These are phyloP conservation scores for Rhabdophis nuchalis DNA, from an alignment of 2,797 vertebrate species.

Conservation along the genomic window DNA sequence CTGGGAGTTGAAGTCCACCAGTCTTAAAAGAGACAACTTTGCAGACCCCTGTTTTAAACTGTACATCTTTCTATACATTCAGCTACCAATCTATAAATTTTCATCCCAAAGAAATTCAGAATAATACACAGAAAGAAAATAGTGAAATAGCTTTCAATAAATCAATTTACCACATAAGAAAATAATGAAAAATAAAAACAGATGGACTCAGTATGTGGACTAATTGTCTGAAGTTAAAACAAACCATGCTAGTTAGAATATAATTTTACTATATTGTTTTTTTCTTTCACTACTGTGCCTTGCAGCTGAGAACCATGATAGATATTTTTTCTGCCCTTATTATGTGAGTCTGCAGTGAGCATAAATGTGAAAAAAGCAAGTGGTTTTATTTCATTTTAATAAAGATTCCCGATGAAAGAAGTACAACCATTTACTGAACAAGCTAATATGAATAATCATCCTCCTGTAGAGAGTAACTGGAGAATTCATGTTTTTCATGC, in stretches of 20 bases:
- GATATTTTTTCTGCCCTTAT: conserved; percentile 55
- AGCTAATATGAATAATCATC: conserved; percentile 35
- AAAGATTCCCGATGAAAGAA: conserved; percentile 41
- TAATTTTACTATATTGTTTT: conserved; percentile 49
- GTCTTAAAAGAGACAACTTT: too few species aligned
- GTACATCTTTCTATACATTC: not conserved
- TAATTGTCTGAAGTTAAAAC: conserved; percentile 13
- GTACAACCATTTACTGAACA: conserved; percentile 39
- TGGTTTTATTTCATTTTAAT: conserved; percentile 56
- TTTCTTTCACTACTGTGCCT: conserved; percentile 47
- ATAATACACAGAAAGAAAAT: not conserved
- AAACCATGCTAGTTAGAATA: conserved; percentile 59
- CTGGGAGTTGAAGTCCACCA: too few species aligned
- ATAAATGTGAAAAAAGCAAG: conserved; percentile 43
- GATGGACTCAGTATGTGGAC: not conserved
- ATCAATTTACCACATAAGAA: not conserved
- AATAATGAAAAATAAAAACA: not conserved
- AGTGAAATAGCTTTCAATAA: not conserved
- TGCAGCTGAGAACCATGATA: conserved; percentile 53
- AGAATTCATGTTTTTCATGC: not conserved
- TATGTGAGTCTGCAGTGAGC: conserved; percentile 51
- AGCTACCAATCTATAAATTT: not conserved
- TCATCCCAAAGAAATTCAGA: not conserved
- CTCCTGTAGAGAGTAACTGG: not conserved
- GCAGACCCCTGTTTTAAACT: too few species aligned